Evolutionary conservation across 2,888 invertebrate species (phyloP).

Genomic region (Caenorhabditis panamensis): DNA sequence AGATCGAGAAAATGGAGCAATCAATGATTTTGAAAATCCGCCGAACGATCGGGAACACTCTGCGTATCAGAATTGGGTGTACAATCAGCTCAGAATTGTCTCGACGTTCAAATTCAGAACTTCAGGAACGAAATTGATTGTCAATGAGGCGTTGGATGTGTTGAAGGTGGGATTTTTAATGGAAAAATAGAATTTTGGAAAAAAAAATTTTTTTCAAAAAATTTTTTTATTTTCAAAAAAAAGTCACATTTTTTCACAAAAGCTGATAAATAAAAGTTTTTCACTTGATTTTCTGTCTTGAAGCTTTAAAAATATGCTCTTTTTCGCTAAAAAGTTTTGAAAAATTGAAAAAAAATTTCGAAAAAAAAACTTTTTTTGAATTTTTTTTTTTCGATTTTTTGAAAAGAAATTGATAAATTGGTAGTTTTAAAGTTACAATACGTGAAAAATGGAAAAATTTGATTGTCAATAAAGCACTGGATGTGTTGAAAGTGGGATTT

Average conservation of each 20-base stretch:
- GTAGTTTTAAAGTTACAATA: no score
- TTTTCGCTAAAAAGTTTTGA: no score
- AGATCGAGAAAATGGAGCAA: not conserved
- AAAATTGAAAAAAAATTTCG: no score
- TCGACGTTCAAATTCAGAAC: conserved; percentile 9
- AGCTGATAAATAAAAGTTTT: no score
- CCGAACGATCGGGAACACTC: conserved; percentile 47
- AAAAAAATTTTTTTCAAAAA: no score
- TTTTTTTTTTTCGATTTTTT: no score
- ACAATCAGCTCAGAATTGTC: conserved; percentile 26
- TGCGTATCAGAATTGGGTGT: conserved; percentile 51
- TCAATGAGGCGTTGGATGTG: conserved; percentile 48
- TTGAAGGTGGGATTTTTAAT: conserved; percentile 31
- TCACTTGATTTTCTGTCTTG: no score
- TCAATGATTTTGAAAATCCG: conserved; percentile 7
- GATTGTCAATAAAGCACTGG: conserved; percentile 46
- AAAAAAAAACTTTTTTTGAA: not conserved
- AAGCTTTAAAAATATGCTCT: no score
- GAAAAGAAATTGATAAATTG: no score
- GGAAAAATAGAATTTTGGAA: no score
- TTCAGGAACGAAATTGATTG: conserved; percentile 12
- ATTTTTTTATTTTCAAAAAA: not conserved
- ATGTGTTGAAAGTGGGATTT: conserved; percentile 38
- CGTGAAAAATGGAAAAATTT: no score
- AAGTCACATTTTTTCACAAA: not conserved